These are phyloP conservation scores for Allacma fusca DNA, from an alignment of 2,888 invertebrate genomes.

Conservation along the genomic window DNA sequence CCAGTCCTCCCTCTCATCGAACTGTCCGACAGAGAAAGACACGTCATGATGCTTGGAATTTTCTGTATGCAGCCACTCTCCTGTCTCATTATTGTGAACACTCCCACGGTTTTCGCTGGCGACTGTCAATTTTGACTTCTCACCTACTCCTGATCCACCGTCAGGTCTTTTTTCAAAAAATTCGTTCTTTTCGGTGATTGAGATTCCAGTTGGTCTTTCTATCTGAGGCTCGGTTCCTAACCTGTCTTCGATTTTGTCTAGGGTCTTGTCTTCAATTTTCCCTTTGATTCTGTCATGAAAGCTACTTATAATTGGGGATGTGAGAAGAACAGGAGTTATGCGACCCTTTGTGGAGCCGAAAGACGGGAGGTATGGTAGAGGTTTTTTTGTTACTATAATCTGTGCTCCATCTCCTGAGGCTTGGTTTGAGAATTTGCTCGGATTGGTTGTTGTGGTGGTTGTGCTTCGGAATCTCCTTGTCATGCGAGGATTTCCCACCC, in stretches of 20 bases:
- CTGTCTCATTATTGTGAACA: constrained; percentile 40
- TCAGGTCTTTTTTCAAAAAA: constrained; percentile 6
- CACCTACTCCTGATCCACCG: neutral
- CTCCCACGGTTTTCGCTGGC: neutral
- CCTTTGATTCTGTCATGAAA: neutral
- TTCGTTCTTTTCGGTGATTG: constrained; percentile 12
- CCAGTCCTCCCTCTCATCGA: constrained; percentile 47
- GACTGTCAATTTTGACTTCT: neutral
- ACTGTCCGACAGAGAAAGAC: constrained; percentile 16
- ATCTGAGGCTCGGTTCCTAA: neutral
- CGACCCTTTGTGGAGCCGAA: neutral
- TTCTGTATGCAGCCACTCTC: constrained; percentile 52
- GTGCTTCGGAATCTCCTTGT: constrained; percentile 49
- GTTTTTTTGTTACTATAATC: neutral
- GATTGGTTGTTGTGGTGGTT: constrained; percentile 44
- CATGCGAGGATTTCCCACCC: neutral
- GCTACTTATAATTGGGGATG: constrained; percentile 27
- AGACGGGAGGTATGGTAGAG: neutral
- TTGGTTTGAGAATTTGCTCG: neutral
- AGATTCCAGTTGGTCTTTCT: neutral
- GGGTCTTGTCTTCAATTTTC: too few species aligned
- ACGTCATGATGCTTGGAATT: constrained; percentile 46
- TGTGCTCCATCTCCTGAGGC: neutral
- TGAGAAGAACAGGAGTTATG: constrained; percentile 21
- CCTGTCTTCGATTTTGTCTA: neutral